Conservation (phyloP, 2,113 vertebrate species). For the Alethe diademata region DNA sequence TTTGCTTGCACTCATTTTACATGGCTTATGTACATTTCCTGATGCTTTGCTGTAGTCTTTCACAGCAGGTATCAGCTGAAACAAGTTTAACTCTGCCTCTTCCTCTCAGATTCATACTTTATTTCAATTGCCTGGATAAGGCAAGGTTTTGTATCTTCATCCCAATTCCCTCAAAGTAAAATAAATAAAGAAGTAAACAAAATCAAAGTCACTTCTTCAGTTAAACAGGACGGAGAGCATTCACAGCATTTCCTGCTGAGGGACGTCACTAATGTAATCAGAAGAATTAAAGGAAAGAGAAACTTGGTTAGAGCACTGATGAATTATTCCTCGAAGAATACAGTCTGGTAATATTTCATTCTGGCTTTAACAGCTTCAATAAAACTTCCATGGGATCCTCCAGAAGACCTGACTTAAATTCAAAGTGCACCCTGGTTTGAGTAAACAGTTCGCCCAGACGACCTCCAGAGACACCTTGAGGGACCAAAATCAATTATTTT, state of each 20-base stretch:
- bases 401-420: constrained; percentile 10
- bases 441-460: not conserved
- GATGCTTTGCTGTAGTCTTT: not conserved
- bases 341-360: not conserved
- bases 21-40: not conserved
- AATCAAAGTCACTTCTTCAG: not conserved
- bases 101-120: not conserved
- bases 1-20: not conserved
- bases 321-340: not conserved
- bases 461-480: not conserved
- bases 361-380: not conserved
- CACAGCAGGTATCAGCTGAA: not conserved
- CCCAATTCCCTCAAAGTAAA: not conserved
- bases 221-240: not conserved
- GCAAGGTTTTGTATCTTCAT: not conserved
- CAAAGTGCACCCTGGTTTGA: not conserved
- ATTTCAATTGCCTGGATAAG: not conserved
- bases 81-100: not conserved
- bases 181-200: not conserved
- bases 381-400: not conserved
- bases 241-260: not conserved
- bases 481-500: not conserved
- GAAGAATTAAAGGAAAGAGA: constrained; percentile 15
- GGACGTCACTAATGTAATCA: not conserved
- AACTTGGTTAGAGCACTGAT: not conserved